Evolutionary conservation across 2,888 invertebrate species (phyloP).

Genomic region (Ophraella communa): DNA sequence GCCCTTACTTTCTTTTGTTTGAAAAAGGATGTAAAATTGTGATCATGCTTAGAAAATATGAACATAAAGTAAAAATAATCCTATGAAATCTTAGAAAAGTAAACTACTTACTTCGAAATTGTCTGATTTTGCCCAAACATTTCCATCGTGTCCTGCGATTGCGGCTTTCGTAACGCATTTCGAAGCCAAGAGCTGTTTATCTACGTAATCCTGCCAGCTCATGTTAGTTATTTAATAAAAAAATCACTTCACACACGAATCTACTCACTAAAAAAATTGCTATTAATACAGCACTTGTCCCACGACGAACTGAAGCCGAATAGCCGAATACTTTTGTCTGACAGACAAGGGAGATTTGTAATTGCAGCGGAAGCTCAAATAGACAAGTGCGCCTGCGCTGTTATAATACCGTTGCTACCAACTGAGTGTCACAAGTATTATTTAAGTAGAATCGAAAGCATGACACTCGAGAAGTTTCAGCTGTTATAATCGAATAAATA

Average conservation of each 20-base stretch:
- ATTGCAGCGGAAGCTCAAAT: conserved; percentile 50
- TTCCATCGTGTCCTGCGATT: conserved; percentile 94
- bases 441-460: background rate
- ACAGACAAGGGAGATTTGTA: conserved; percentile 46
- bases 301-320: conserved; percentile 54
- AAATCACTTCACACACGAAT: conserved; percentile 56
- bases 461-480: background rate
- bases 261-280: conserved; percentile 50
- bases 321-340: conserved; percentile 48
- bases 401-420: conserved; percentile 22
- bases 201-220: conserved; percentile 99
- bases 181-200: conserved; percentile 95
- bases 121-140: conserved; percentile 93
- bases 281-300: conserved; percentile 50
- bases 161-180: conserved; percentile 94
- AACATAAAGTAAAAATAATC: background rate
- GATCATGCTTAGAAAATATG: background rate
- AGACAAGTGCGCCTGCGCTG: conserved; percentile 50
- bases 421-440: conserved; percentile 15
- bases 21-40: conserved; percentile 9
- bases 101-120: conserved; percentile 86
- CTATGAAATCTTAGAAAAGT: background rate
- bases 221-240: conserved; percentile 62
- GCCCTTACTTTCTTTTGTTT: conserved; percentile 45
- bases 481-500: background rate